Percentiles rank a stretch among this genome's conserved stretches.
Evolutionary conservation across 2,113 vertebrate species (phyloP).

Genomic region (Actenoides lindsayi): DNA sequence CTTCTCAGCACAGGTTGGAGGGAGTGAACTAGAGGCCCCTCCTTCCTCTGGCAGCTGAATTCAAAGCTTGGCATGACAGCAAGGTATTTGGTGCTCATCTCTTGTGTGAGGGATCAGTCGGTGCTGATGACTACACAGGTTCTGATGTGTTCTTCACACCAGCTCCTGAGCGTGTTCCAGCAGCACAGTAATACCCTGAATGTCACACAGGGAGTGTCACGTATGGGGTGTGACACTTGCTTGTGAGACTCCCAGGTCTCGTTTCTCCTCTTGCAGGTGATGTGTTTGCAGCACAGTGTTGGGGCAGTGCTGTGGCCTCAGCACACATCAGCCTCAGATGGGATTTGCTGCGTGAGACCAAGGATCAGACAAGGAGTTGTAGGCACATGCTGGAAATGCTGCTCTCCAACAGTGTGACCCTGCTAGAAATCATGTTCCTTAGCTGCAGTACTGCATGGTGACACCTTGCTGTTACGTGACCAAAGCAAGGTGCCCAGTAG

Average conservation of each 20-base stretch:
- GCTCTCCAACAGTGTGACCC: background rate
- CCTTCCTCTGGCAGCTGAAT: background rate
- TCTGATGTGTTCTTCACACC: background rate
- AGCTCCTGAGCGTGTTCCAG: background rate
- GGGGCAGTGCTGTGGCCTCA: background rate
- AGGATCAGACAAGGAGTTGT: background rate
- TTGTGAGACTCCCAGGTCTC: background rate
- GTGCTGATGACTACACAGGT: background rate
- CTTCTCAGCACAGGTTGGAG: background rate
- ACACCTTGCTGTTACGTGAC: background rate
- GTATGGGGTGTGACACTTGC: background rate
- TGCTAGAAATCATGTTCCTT: background rate
- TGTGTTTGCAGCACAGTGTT: background rate
- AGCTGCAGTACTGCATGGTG: background rate
- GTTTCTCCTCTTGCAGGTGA: background rate
- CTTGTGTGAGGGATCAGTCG: background rate
- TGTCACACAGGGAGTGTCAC: background rate
- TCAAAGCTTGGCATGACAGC: background rate
- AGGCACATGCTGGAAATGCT: background rate
- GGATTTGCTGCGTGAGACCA: background rate
- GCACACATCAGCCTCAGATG: background rate
- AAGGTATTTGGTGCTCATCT: background rate
- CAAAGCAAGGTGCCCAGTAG: background rate
- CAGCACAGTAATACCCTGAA: background rate
- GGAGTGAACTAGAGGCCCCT: background rate